Base-by-base conservation (phyloP, 2,888 invertebrate genomes). In the Rhingia rostrata region DNA sequence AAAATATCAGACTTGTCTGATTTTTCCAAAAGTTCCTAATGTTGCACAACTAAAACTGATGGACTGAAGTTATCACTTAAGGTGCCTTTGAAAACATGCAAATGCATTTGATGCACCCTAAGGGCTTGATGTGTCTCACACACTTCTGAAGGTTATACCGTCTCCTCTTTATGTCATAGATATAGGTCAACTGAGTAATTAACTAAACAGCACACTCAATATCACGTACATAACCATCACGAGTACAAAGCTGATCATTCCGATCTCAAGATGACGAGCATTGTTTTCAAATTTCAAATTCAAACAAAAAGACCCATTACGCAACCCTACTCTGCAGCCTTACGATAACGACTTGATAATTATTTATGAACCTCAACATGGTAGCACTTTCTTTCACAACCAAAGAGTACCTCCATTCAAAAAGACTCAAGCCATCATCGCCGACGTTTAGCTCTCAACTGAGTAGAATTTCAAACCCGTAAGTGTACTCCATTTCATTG, bases 331-430 rank as follows among this genome's bases (percentile, higher is more conserved):
- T 1, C 22, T 22, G 22, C 22, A 22, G 22, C 22, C 22, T 22
- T 2, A 22, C 22, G 22, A 22, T 22, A 22, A 22, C 22, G 22
- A 22, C 22, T 22, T 22, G 22, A 22, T 22, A 22, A 22, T 45
- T 45, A 14, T 64, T 54, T 72, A 45, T 43, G 61, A 63, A 63
- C 53, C 32, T 61, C 22, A 22, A 63, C n/a, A 6, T 45, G 12
- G 69, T 61, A 61, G 72, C 61, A 53, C 30, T 51, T 10, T 60
- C 53, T 72, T 61, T 72, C 72, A 53, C 61, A 72, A 72, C 51
- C 51, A 30, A 61, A 53, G 61, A 35, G 22, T 32, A 61, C 53
- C 61, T 51, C 37, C 53, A 51, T 45, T 6, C 22, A 32, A 32
- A 56, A 30, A 7, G 9, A 12, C 43, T 72, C 35, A 53, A 61